Conservation (phyloP, 2,797 vertebrate genomes). For the Rhodeus uyekii region DNA sequence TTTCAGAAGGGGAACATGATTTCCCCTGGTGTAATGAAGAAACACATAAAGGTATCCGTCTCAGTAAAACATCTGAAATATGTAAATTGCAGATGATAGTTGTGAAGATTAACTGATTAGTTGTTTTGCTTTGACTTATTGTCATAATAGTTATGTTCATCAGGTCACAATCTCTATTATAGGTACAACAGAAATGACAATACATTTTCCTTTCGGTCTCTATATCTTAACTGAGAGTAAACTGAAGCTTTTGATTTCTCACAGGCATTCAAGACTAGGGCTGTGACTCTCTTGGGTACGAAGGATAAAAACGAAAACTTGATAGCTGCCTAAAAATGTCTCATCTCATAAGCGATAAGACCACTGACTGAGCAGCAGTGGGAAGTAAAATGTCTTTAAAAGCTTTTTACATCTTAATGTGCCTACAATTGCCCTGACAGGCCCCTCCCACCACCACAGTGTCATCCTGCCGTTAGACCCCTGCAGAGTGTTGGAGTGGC, state of each 20-base stretch:
- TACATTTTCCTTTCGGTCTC: slow-evolving; percentile 6
- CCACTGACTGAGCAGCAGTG: slow-evolving; percentile 51
- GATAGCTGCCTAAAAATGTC: slow-evolving; percentile 68
- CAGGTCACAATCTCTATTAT: slow-evolving; percentile 20
- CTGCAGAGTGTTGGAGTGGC: slow-evolving; percentile 49
- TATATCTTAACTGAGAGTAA: slow-evolving; percentile 22
- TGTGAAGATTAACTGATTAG: slow-evolving; percentile 12
- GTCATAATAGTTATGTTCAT: slow-evolving; percentile 26
- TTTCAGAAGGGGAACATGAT: neutral
- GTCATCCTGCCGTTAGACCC: slow-evolving; percentile 60
- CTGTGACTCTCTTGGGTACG: slow-evolving; percentile 55
- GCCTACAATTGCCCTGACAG: slow-evolving; percentile 63
- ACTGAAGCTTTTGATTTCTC: slow-evolving; percentile 44
- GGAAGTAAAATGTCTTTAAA: slow-evolving; percentile 71
- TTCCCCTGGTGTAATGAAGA: neutral
- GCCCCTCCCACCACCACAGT: slow-evolving; percentile 58
- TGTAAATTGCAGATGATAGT: slow-evolving; percentile 26
- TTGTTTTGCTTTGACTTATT: slow-evolving; percentile 35
- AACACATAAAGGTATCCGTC: neutral
- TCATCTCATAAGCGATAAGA: slow-evolving; percentile 72
- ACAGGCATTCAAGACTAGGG: slow-evolving; percentile 49
- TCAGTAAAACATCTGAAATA: slow-evolving; percentile 1
- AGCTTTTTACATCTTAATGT: slow-evolving; percentile 67
- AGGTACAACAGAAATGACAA: neutral
- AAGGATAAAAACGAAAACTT: slow-evolving; percentile 56